Conservation (phyloP, 2,888 invertebrate genomes). For the Coecobrya sp. region DNA sequence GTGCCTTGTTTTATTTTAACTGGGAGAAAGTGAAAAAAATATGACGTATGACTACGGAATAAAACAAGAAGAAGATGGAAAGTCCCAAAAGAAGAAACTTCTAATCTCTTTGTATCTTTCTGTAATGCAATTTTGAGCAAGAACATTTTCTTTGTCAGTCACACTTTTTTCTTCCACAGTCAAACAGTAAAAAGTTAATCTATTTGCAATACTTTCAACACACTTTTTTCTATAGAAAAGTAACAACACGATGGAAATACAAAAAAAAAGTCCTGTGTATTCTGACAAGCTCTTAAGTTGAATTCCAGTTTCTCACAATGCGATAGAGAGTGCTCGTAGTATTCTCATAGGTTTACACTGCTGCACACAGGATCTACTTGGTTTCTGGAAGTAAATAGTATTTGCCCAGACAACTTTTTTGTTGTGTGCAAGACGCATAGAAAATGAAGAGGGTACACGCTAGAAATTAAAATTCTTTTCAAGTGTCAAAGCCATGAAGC, state of each 20-base stretch:
- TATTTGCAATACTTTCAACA: constrained; percentile 63
- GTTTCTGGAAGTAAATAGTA: constrained; percentile 15
- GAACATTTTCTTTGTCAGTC: constrained; percentile 28
- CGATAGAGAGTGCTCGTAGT: no score
- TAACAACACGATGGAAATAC: not conserved
- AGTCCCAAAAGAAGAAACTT: constrained; percentile 27
- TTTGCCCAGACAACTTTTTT: constrained; percentile 35
- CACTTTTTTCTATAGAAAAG: not conserved
- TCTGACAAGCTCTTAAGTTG: not conserved
- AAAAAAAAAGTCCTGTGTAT: not conserved
- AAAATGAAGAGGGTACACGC: constrained; percentile 6
- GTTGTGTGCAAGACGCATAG: constrained; percentile 26
- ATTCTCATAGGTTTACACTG: not conserved
- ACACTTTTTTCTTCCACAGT: constrained; percentile 36
- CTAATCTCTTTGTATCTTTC: constrained; percentile 35
- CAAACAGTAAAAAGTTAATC: constrained; percentile 56
- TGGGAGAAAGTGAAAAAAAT: not conserved
- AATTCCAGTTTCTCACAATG: not conserved
- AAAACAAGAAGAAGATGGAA: constrained; percentile 24
- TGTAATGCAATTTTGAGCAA: constrained; percentile 52
- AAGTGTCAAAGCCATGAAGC: constrained; percentile 64
- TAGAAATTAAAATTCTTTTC: constrained; percentile 74
- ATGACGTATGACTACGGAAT: constrained; percentile 22
- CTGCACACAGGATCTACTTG: not conserved
- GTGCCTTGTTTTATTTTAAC: not conserved